Percentiles rank a stretch among this genome's conserved stretches.
These are phyloP conservation scores for Isotomurus palustris DNA, from an alignment of 2,888 invertebrate species.

Conservation along the genomic window DNA sequence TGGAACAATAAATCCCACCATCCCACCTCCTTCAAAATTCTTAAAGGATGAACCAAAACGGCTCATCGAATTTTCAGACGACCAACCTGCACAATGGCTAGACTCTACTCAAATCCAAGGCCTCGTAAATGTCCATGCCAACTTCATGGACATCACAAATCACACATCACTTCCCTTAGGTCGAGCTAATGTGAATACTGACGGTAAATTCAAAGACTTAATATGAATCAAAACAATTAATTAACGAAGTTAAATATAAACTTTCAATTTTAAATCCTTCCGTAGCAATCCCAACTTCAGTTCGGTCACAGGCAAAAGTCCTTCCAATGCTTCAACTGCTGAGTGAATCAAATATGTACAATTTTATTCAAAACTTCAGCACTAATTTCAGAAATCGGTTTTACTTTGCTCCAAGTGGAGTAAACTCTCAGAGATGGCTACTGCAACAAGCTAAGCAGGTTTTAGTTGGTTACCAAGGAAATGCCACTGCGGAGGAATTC, in stretches of 20 bases:
- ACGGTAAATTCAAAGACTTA: too few relatives aligned
- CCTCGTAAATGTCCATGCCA: too few relatives aligned
- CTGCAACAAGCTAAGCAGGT: background rate
- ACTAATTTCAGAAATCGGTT: background rate
- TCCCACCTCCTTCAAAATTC: too few relatives aligned
- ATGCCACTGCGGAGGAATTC: constrained; percentile 1
- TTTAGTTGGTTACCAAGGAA: constrained; percentile 10
- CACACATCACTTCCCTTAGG: background rate
- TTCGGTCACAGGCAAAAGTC: background rate
- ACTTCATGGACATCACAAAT: background rate
- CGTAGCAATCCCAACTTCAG: background rate
- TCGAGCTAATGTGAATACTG: background rate
- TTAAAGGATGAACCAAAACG: too few relatives aligned
- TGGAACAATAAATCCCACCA: too few relatives aligned
- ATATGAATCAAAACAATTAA: background rate
- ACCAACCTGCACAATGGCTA: too few relatives aligned
- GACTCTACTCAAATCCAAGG: too few relatives aligned
- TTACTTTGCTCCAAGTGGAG: constrained; percentile 2
- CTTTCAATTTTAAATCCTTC: background rate
- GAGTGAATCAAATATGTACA: background rate
- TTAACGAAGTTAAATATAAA: background rate
- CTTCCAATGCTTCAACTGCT: background rate
- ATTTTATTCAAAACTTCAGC: background rate
- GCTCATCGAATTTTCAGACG: too few relatives aligned
- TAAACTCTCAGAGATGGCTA: constrained; percentile 8